Percentiles rank a stretch among this genome's conserved stretches.
These are phyloP conservation scores for Ptychochromis oligacanthus DNA, from an alignment of 2,113 vertebrate species.

Conservation along the genomic window DNA sequence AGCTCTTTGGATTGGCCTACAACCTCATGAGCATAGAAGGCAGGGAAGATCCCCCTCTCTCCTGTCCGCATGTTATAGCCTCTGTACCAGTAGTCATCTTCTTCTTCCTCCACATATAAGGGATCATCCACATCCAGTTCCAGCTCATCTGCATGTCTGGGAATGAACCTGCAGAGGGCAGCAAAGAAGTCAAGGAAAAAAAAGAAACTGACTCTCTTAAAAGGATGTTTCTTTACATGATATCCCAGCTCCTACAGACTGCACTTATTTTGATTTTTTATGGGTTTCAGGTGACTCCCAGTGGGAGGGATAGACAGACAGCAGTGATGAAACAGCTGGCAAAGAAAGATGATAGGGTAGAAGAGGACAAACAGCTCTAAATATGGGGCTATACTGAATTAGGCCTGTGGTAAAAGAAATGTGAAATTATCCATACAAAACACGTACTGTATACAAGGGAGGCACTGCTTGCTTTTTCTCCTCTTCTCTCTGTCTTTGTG, in stretches of 20 bases:
- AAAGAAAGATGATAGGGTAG: neutral
- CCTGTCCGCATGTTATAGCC: constrained; percentile 98
- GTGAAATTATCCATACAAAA: neutral
- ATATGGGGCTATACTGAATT: neutral
- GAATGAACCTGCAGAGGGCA: constrained; percentile 88
- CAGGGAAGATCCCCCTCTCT: constrained; percentile 93
- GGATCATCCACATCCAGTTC: constrained; percentile 96
- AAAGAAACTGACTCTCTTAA: neutral
- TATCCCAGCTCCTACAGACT: neutral
- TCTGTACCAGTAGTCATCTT: constrained; percentile 96
- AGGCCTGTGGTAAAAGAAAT: neutral
- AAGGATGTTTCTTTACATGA: neutral
- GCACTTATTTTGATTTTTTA: constrained; percentile 21
- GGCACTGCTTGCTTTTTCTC: neutral
- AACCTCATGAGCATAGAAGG: constrained; percentile 94
- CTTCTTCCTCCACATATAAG: constrained; percentile 91
- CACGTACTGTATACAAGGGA: neutral
- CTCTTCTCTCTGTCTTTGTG: neutral
- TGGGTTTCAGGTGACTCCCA: constrained; percentile 38
- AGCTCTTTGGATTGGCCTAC: constrained; percentile 86
- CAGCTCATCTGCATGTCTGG: constrained; percentile 93
- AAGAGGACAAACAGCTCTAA: constrained; percentile 7
- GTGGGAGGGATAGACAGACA: neutral
- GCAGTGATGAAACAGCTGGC: constrained; percentile 12
- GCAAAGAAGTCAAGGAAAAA: constrained; percentile 11